Conservation (phyloP, 2,888 invertebrate genomes). For the Pandemis corylana region DNA sequence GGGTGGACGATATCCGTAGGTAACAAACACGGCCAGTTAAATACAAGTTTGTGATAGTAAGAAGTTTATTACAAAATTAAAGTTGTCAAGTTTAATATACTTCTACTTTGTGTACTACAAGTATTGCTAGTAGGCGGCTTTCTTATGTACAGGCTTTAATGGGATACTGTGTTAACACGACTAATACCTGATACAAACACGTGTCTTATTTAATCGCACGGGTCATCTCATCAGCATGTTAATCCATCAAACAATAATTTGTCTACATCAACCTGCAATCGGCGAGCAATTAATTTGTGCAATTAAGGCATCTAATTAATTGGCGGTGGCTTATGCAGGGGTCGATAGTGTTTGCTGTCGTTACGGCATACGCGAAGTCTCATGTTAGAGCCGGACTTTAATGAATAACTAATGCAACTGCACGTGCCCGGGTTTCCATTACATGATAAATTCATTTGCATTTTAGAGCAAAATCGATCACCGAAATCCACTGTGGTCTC, state of each 20-base stretch:
- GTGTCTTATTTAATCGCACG: background rate
- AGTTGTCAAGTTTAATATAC: background rate
- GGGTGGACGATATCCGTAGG: no score
- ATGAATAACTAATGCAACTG: slow-evolving; percentile 66
- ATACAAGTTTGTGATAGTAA: no score
- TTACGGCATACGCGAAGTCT: slow-evolving; percentile 47
- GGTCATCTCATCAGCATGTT: slow-evolving; percentile 16
- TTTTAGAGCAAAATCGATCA: slow-evolving; percentile 57
- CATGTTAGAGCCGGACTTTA: slow-evolving; percentile 56
- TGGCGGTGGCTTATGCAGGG: slow-evolving; percentile 16
- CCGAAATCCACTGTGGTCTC: slow-evolving; percentile 46
- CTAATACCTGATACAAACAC: slow-evolving; percentile 18
- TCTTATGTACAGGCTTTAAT: background rate
- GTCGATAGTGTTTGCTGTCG: slow-evolving; percentile 15
- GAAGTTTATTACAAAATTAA: no score
- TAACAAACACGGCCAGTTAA: no score
- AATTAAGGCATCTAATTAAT: slow-evolving; percentile 36
- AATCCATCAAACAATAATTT: slow-evolving; percentile 40
- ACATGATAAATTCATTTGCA: slow-evolving; percentile 66
- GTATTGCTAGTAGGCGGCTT: background rate
- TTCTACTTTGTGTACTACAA: no score
- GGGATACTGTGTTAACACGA: slow-evolving; percentile 13
- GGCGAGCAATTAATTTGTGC: slow-evolving; percentile 39
- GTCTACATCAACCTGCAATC: slow-evolving; percentile 33
- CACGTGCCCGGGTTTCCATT: slow-evolving; percentile 59